These are phyloP conservation scores for Theristicus caerulescens DNA, from an alignment of 2,113 vertebrate species.

Conservation along the genomic window DNA sequence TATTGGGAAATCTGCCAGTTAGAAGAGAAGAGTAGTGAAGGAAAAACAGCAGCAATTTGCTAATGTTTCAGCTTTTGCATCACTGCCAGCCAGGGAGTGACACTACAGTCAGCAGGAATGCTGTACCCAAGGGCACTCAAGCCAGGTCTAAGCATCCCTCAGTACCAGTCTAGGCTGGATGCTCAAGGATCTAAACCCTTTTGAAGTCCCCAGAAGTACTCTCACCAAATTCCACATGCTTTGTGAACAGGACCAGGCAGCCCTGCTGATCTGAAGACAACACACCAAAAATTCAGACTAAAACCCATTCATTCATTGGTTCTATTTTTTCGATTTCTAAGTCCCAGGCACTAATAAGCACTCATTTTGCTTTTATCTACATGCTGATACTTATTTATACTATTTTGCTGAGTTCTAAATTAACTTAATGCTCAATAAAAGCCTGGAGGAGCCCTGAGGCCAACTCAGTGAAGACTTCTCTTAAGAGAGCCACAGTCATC, in stretches of 20 bases:
- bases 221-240: not conserved
- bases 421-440: not conserved
- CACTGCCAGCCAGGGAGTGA: not conserved
- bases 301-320: rapidly evolving
- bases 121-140: not conserved
- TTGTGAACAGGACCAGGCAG: not conserved
- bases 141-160: not conserved
- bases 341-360: not conserved
- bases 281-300: not conserved
- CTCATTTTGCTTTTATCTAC: not conserved
- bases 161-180: not conserved
- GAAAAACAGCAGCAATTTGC: not conserved
- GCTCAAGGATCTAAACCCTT: not conserved
- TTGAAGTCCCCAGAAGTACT: not conserved
- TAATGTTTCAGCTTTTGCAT: not conserved
- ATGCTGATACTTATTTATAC: not conserved
- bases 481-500: not conserved
- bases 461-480: not conserved
- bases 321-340: not conserved
- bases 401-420: not conserved
- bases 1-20: not conserved
- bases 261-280: not conserved
- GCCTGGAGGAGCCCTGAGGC: not conserved
- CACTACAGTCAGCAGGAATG: not conserved
- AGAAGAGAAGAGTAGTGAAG: not conserved